These are phyloP conservation scores for Tichodroma muraria DNA, from an alignment of 2,113 vertebrate genomes.

Conservation along the genomic window DNA sequence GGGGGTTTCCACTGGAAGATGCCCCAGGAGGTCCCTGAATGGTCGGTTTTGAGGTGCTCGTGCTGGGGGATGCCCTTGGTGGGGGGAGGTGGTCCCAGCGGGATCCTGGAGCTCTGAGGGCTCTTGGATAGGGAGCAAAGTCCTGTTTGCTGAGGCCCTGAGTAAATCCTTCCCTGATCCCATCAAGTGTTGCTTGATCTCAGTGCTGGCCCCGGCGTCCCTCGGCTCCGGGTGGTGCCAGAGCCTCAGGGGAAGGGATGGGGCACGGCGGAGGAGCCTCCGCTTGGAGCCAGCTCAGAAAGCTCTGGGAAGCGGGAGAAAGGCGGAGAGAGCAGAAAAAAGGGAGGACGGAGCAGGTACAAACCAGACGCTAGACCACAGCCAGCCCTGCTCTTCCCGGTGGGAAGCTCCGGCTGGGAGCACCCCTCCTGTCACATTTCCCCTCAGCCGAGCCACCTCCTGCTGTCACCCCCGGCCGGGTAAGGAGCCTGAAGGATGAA, in stretches of 20 bases:
- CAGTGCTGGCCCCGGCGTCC: accelerated
- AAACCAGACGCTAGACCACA: background rate
- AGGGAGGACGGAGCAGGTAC: background rate
- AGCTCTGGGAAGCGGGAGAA: background rate
- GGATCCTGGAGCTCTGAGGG: accelerated
- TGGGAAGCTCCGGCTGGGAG: accelerated
- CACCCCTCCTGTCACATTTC: accelerated
- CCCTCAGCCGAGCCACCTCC: background rate
- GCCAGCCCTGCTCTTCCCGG: background rate
- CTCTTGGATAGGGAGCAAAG: background rate
- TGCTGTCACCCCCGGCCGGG: background rate
- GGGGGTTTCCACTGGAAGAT: background rate
- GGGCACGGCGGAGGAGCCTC: accelerated
- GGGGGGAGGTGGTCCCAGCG: background rate
- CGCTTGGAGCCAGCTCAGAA: accelerated
- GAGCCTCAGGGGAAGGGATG: background rate
- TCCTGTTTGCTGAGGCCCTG: background rate
- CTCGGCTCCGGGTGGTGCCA: background rate
- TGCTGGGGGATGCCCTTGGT: background rate
- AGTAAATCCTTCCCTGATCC: background rate
- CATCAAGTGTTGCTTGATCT: background rate
- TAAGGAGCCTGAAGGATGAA: background rate
- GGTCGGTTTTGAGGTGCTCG: background rate
- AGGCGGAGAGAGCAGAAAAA: background rate
- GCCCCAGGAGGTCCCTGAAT: background rate